Conservation (phyloP, 2,113 vertebrate species). For the Oplegnathus fasciatus region DNA sequence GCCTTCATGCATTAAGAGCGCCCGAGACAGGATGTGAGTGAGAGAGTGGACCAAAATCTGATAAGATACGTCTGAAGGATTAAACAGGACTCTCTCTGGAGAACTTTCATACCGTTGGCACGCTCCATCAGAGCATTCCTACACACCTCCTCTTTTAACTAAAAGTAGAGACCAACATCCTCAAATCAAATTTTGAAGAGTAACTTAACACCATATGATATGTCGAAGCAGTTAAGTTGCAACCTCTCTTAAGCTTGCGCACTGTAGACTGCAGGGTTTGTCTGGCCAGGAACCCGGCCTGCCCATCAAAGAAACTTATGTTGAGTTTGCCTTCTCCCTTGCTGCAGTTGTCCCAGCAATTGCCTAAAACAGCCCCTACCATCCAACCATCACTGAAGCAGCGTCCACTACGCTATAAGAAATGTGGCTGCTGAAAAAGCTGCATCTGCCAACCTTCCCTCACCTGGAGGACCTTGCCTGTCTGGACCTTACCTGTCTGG, state of each 20-base stretch:
- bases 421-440: not conserved
- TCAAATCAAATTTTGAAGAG: no score
- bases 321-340: not conserved
- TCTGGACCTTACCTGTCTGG: constrained; percentile 42
- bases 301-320: not conserved
- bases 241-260: not conserved
- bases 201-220: no score
- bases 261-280: not conserved
- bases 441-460: constrained; percentile 10
- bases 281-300: not conserved
- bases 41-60: constrained; percentile 10
- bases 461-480: constrained; percentile 22
- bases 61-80: constrained; percentile 25
- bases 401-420: not conserved
- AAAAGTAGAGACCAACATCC: no score
- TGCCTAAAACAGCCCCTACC: not conserved
- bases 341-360: not conserved
- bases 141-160: not conserved
- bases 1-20: constrained; percentile 25
- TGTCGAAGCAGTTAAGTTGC: not conserved
- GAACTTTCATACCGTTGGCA: constrained; percentile 13
- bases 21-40: constrained; percentile 5
- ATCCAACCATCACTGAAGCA: not conserved
- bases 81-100: constrained; percentile 16
- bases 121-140: constrained; percentile 3